Conservation (phyloP, 2,888 invertebrate genomes). For the Tetranychus truncatus region DNA sequence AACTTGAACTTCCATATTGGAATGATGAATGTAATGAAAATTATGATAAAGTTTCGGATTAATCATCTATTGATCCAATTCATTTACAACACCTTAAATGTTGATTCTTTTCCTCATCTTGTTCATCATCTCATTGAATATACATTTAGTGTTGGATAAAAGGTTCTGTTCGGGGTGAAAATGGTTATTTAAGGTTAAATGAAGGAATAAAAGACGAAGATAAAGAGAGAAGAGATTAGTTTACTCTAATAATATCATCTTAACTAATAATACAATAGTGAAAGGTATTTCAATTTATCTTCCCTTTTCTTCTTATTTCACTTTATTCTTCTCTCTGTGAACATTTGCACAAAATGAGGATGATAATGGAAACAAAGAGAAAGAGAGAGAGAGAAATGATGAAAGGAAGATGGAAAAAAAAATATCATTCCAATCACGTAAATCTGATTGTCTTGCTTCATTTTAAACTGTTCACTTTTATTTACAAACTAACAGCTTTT, state of each 20-base stretch:
- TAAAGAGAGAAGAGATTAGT: not conserved
- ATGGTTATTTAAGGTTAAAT: no score
- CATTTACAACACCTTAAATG: no score
- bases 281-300: not conserved
- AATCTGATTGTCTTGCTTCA: not conserved
- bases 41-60: no score
- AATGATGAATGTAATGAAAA: no score
- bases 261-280: not conserved
- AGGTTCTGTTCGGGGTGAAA: no score
- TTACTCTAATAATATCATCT: no score
- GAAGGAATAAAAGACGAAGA: not conserved
- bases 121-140: no score
- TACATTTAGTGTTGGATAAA: no score
- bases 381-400: conserved; percentile 9
- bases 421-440: not conserved
- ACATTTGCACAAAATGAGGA: not conserved
- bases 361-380: not conserved
- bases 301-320: not conserved
- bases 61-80: no score
- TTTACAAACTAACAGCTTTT: not conserved
- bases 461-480: not conserved
- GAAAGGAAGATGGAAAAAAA: not conserved
- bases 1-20: no score
- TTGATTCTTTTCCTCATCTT: no score
- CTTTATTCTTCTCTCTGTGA: not conserved